Percentiles rank a stretch among this genome's conserved stretches.
phyloP scores from a whole-genome alignment of 2,113 vertebrate genomes.

The Xiphophorus maculatus region DNA sequence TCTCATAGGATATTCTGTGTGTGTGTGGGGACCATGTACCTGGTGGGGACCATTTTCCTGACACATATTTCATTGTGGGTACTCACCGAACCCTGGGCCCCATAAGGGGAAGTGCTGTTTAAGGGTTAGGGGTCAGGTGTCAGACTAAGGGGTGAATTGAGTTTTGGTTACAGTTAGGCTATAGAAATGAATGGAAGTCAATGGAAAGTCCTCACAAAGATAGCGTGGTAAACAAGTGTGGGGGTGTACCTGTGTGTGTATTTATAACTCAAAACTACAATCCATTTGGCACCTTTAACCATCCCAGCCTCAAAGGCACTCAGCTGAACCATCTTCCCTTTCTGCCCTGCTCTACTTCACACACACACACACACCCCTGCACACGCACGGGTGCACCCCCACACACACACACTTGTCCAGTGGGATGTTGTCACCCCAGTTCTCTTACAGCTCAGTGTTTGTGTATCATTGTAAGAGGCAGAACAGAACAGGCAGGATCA shows the following conservation, averaged over 20 bases:
- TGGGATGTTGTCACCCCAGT: slow-evolving; percentile 28
- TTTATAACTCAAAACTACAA: slow-evolving; percentile 39
- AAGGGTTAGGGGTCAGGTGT: too few relatives aligned
- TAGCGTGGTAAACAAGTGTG: too few relatives aligned
- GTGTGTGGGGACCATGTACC: background rate
- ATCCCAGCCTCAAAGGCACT: slow-evolving; percentile 57
- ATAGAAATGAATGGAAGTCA: too few relatives aligned
- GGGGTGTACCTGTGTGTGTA: slow-evolving; percentile 10
- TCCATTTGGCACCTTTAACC: slow-evolving; percentile 59
- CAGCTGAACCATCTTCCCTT: slow-evolving; percentile 40
- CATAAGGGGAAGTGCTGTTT: too few relatives aligned
- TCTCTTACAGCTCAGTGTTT: slow-evolving; percentile 14
- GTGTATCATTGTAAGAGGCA: slow-evolving; percentile 12
- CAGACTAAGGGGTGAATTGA: too few relatives aligned
- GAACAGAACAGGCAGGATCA: slow-evolving; percentile 47
- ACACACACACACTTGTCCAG: slow-evolving; percentile 17
- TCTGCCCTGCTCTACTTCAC: background rate
- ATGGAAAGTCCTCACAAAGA: too few relatives aligned
- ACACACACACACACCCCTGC: slow-evolving; percentile 17
- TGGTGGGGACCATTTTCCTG: too few relatives aligned
- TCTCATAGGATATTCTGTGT: background rate
- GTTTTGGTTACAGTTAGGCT: too few relatives aligned
- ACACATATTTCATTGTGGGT: too few relatives aligned
- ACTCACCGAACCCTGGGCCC: too few relatives aligned
- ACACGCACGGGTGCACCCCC: slow-evolving; percentile 1